These are phyloP conservation scores for Aramus guarauna DNA, from an alignment of 2,113 vertebrate species.

Conservation along the genomic window DNA sequence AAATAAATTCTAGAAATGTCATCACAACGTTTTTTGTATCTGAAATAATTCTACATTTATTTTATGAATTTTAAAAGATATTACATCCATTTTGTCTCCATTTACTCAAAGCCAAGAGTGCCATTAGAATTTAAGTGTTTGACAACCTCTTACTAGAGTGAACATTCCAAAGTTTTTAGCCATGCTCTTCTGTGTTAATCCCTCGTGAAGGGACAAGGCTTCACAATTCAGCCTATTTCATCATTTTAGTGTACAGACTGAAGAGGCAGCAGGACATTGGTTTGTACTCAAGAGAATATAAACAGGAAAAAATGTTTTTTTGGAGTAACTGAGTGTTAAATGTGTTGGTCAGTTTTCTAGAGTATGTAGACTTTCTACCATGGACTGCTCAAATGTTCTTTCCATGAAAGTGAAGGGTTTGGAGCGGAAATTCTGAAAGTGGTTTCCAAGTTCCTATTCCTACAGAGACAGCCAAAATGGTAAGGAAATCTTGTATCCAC, in stretches of 20 bases:
- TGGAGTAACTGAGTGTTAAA: neutral
- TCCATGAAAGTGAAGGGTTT: neutral
- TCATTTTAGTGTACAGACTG: neutral
- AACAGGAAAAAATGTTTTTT: neutral
- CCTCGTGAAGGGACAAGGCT: neutral
- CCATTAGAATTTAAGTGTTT: neutral
- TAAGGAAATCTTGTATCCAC: neutral
- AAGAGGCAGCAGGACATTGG: neutral
- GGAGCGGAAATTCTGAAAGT: neutral
- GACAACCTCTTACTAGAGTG: neutral
- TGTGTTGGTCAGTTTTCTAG: neutral
- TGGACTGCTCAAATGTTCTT: neutral
- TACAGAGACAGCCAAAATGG: fast-evolving
- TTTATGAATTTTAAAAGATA: neutral
- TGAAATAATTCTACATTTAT: neutral
- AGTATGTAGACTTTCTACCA: neutral
- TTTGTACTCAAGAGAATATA: neutral
- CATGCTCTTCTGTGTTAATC: neutral
- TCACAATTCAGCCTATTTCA: neutral
- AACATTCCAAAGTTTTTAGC: neutral
- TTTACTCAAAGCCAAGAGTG: neutral
- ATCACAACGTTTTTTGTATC: neutral
- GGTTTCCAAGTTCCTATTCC: neutral
- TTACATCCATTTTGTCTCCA: neutral
- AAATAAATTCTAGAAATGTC: neutral